Evolutionary conservation across 2,888 invertebrate species (phyloP).

Genomic region (Nomada goodeniana): DNA sequence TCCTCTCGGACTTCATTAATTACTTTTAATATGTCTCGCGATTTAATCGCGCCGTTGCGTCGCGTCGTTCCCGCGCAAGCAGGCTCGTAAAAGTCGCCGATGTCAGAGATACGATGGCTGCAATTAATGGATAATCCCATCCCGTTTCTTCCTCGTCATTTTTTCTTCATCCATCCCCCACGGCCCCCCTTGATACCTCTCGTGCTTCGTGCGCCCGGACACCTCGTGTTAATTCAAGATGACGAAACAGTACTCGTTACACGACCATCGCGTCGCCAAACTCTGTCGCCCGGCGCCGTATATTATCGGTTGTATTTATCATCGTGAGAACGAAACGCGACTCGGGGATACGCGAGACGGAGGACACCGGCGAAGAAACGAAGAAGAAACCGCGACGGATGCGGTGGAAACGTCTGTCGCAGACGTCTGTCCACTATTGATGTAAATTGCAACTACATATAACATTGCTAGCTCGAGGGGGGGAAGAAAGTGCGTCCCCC

Average conservation of each 20-base stretch:
- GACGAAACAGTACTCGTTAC: slow-evolving; percentile 60
- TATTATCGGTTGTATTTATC: slow-evolving; percentile 13
- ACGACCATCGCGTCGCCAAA: slow-evolving; percentile 17
- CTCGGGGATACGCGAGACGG: neutral
- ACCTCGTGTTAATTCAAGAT: slow-evolving; percentile 46
- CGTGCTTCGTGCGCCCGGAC: neutral
- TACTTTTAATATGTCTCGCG: slow-evolving; percentile 58
- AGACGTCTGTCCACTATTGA: slow-evolving; percentile 20
- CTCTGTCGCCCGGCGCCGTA: neutral
- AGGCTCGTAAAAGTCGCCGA: slow-evolving; percentile 59
- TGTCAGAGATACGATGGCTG: slow-evolving; percentile 52
- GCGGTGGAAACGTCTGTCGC: slow-evolving; percentile 14
- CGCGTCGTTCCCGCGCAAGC: slow-evolving; percentile 6
- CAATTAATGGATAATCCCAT: slow-evolving; percentile 57
- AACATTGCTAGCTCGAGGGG: neutral
- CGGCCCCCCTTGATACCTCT: neutral
- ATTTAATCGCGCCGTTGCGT: slow-evolving; percentile 45
- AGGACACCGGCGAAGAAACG: neutral
- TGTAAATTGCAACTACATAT: slow-evolving; percentile 14
- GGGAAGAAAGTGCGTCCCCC: neutral
- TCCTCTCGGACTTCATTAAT: slow-evolving; percentile 60
- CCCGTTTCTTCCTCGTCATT: slow-evolving; percentile 24
- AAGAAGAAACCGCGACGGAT: neutral
- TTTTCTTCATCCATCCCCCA: neutral
- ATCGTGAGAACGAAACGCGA: slow-evolving; percentile 7